Conservation (phyloP, 2,888 invertebrate species). For the Ceraclea dissimilis region DNA sequence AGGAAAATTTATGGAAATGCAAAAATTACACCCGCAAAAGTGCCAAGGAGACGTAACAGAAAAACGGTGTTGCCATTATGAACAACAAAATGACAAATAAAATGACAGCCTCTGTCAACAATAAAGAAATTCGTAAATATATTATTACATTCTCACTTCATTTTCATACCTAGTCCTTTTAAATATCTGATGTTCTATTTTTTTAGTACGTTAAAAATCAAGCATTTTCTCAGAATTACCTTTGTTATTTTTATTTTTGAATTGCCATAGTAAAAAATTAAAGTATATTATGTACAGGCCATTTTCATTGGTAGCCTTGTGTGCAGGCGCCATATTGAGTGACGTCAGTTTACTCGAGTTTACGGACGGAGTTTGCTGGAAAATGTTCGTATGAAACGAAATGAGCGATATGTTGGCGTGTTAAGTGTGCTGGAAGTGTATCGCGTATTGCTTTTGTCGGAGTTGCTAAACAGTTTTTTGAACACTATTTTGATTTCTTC, state of each 20-base stretch:
- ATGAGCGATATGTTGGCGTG: slow-evolving; percentile 49
- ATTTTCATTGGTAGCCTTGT: background rate
- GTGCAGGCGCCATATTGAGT: slow-evolving; percentile 9
- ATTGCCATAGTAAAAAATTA: background rate
- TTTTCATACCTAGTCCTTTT: too few relatives aligned
- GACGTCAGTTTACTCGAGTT: slow-evolving; percentile 14
- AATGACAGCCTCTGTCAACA: too few relatives aligned
- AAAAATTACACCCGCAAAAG: too few relatives aligned
- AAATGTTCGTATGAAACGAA: slow-evolving; percentile 11
- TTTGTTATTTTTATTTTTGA: background rate
- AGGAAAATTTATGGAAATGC: too few relatives aligned
- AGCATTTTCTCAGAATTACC: too few relatives aligned
- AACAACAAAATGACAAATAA: too few relatives aligned
- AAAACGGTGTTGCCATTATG: too few relatives aligned
- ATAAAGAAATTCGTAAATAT: too few relatives aligned
- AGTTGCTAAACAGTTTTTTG: slow-evolving; percentile 33
- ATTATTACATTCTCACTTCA: too few relatives aligned
- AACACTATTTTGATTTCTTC: slow-evolving; percentile 31
- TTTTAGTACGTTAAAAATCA: too few relatives aligned
- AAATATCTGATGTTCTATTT: too few relatives aligned
- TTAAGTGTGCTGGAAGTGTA: slow-evolving; percentile 30
- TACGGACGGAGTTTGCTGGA: background rate
- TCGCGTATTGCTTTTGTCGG: slow-evolving; percentile 39
- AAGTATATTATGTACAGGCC: background rate
- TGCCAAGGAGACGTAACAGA: too few relatives aligned